A percentile compares a stretch with the other conserved stretches of the same genome.
Conservation (phyloP, 2,888 invertebrate genomes). For the Craniophora ligustri region DNA sequence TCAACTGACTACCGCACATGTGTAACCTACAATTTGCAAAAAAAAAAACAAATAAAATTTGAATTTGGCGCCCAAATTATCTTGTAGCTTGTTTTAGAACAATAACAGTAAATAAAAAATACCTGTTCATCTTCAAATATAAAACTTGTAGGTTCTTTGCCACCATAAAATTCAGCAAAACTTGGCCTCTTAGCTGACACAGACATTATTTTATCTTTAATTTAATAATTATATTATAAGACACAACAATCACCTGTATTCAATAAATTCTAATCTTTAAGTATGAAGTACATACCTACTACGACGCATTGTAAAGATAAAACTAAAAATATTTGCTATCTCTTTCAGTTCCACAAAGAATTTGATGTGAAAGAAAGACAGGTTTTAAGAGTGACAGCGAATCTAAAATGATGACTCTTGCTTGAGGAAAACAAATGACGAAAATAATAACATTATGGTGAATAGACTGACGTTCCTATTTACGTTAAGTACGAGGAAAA, state of each 20-base stretch:
- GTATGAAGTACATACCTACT: not conserved
- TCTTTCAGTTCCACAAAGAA: not conserved
- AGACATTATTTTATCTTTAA: constrained; percentile 10
- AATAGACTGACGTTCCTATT: too few relatives aligned
- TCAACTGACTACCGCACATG: too few relatives aligned
- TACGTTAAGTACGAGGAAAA: too few relatives aligned
- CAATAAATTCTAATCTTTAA: not conserved
- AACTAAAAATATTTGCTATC: not conserved
- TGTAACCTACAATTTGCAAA: constrained; percentile 71
- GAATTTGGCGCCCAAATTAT: too few relatives aligned
- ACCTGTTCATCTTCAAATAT: constrained; percentile 71
- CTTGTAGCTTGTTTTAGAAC: too few relatives aligned
- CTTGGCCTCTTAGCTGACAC: constrained; percentile 1
- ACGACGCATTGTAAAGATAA: constrained; percentile 6
- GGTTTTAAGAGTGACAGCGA: not conserved
- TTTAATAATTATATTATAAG: not conserved
- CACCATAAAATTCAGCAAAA: constrained; percentile 45
- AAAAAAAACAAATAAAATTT: not conserved
- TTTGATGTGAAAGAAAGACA: not conserved
- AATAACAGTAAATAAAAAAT: constrained; percentile 6
- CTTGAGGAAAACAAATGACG: constrained; percentile 1
- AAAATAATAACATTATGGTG: constrained; percentile 4
- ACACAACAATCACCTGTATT: not conserved
- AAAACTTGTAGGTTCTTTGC: constrained; percentile 46
- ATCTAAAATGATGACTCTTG: not conserved